Evolutionary conservation across 2,888 invertebrate genomes (phyloP), one percentile per base, ranked within the genome.

Genomic region (Agonum fuliginosum): DNA sequence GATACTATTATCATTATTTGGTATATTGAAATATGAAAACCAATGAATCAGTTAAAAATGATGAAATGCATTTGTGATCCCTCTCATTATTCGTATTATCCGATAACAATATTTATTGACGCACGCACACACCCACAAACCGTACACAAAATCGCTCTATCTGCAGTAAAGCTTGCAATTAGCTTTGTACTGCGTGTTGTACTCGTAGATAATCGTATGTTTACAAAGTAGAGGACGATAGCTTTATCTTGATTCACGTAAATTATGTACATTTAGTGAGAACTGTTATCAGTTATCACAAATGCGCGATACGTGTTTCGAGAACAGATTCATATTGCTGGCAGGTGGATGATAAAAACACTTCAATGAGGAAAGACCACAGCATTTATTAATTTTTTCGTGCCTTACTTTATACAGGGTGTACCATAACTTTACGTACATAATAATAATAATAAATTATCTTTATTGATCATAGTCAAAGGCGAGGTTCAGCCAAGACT

Each of bases 171-270:
- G 58, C 51, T 58, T 12, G 41, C 58, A 74, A 74, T 74, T 74
- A 74, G 27, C 48, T 41, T 12, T 73, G 37, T 58, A 58, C 19
- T 8, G 0, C 17, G 46, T 46, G 17, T 17, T 6, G 3, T 20
- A 48, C 54, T 54, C 30, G 34, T 30, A 54, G 54, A 54, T 62
- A 14, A 5, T 30, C 30, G 24, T 46, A 43, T 75, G 67, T 75
- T 75, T 67, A 22, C 74, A 75, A 75, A 67, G 46, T 37, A 22
- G 14, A 62, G 10, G 74, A 51, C 58, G 71, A 75, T 75, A 75
- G 27, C 67, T 67, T 67, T 75, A 75, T 65, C 75, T 67, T 67
- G 75, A 75, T 75, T 75, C 67, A 65, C 37, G 65, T 46, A 75
- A 75, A 75, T 75, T 75, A 75, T 70, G 43, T 70, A 70, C 27